These are phyloP conservation scores for Horisme vitalbata DNA, from an alignment of 2,888 invertebrate species.

Conservation along the genomic window DNA sequence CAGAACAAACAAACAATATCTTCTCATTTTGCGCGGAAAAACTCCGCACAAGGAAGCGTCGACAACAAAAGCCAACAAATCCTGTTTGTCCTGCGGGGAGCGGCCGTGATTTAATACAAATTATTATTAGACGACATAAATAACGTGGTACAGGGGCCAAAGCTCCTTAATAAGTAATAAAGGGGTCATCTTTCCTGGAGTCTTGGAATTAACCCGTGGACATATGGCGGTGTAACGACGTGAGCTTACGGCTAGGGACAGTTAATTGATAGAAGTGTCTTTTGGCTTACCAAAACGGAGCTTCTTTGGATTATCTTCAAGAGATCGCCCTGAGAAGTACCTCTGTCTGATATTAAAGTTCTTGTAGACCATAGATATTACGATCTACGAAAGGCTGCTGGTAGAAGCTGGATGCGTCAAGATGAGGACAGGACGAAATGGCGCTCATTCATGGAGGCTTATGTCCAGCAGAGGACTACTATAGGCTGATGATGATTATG, in stretches of 20 bases:
- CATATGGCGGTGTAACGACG: conserved; percentile 61
- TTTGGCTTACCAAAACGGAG: conserved; percentile 8
- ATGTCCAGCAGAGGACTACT: too few species aligned
- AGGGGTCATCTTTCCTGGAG: conserved; percentile 78
- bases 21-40: conserved; percentile 57
- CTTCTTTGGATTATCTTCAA: not conserved
- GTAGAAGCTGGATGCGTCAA: too few species aligned
- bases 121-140: conserved; percentile 83
- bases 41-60: conserved; percentile 47
- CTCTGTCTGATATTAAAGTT: too few species aligned
- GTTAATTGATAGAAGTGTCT: conserved; percentile 38
- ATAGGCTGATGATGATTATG: too few species aligned
- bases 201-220: conserved; percentile 69
- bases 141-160: conserved; percentile 70
- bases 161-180: conserved; percentile 82
- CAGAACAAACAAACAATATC: conserved; percentile 58
- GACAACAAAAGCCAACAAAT: conserved; percentile 80
- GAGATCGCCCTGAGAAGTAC: not conserved
- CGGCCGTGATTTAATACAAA: conserved; percentile 82
- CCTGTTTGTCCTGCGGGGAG: conserved; percentile 76
- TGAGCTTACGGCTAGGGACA: conserved; percentile 32
- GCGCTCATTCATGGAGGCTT: too few species aligned
- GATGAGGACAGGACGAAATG: too few species aligned
- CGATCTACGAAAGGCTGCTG: too few species aligned
- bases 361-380: too few species aligned